Evolutionary conservation across 2,113 vertebrate species (phyloP).

Genomic region (Thermophis baileyi): DNA sequence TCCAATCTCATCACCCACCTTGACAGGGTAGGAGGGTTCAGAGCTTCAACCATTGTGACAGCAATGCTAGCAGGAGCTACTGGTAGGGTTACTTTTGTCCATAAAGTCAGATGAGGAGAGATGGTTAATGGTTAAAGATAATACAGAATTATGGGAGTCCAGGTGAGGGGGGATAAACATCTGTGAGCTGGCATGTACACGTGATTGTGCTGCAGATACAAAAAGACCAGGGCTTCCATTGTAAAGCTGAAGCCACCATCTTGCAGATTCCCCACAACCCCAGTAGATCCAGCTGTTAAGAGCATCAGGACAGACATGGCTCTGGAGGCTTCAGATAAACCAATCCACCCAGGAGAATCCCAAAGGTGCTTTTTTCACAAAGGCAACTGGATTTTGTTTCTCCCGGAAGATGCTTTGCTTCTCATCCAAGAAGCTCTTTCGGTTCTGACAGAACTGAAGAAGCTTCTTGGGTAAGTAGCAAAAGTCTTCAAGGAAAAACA

Average conservation of each 20-base stretch:
- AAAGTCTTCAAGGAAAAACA: background rate
- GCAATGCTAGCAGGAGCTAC: background rate
- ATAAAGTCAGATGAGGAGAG: background rate
- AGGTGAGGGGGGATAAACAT: background rate
- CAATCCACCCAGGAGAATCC: background rate
- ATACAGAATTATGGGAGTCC: background rate
- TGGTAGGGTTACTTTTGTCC: background rate
- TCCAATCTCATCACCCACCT: background rate
- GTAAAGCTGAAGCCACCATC: background rate
- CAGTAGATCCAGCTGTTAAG: background rate
- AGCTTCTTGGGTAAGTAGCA: no score
- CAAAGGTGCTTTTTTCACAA: background rate
- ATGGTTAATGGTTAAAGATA: background rate
- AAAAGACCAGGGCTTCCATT: background rate
- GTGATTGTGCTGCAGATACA: background rate
- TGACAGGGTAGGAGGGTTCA: background rate
- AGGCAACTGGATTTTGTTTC: background rate
- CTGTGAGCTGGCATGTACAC: background rate
- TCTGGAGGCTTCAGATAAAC: background rate
- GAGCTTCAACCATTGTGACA: background rate
- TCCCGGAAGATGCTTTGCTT: background rate
- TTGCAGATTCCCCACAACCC: background rate
- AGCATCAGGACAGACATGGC: background rate
- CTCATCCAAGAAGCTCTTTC: no score
- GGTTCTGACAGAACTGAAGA: background rate